phyloP scores from a whole-genome alignment of 2,888 invertebrate species.

The Dynastes tityus region DNA sequence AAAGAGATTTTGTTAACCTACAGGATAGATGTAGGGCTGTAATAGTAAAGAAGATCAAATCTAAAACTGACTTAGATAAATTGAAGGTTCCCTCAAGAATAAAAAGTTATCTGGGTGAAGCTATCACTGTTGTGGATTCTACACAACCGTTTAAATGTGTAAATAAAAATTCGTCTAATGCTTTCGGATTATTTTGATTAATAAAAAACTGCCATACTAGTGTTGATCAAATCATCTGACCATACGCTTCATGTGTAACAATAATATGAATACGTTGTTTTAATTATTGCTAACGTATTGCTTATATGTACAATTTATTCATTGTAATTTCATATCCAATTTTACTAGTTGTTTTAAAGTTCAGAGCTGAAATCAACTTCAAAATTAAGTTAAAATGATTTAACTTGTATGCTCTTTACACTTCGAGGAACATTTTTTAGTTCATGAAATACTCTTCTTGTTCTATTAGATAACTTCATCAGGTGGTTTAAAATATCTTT shows the following conservation, averaged over 20 bases:
- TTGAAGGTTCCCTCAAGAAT: conserved; percentile 76
- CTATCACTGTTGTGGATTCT: conserved; percentile 67
- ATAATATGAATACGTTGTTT: too few relatives aligned
- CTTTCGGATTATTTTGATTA: conserved; percentile 49
- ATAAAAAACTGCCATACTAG: conserved; percentile 44
- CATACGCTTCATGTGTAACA: neutral
- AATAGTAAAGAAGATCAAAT: conserved; percentile 74
- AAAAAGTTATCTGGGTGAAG: conserved; percentile 74
- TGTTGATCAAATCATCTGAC: conserved; percentile 38
- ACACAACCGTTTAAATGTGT: conserved; percentile 65
- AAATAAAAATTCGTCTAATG: conserved; percentile 61
- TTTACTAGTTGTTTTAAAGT: too few relatives aligned
- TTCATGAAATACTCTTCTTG: too few relatives aligned
- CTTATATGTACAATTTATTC: too few relatives aligned
- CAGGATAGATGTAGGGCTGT: conserved; percentile 80
- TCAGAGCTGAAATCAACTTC: too few relatives aligned
- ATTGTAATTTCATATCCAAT: too few relatives aligned
- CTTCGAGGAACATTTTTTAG: too few relatives aligned
- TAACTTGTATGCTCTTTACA: too few relatives aligned
- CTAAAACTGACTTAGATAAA: conserved; percentile 72
- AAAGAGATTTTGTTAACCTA: conserved; percentile 78
- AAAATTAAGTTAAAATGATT: too few relatives aligned
- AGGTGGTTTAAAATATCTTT: too few relatives aligned
- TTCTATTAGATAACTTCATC: too few relatives aligned
- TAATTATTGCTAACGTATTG: too few relatives aligned